Base-by-base conservation (phyloP, 2,797 vertebrate genomes). In the Tarsius wallacei region DNA sequence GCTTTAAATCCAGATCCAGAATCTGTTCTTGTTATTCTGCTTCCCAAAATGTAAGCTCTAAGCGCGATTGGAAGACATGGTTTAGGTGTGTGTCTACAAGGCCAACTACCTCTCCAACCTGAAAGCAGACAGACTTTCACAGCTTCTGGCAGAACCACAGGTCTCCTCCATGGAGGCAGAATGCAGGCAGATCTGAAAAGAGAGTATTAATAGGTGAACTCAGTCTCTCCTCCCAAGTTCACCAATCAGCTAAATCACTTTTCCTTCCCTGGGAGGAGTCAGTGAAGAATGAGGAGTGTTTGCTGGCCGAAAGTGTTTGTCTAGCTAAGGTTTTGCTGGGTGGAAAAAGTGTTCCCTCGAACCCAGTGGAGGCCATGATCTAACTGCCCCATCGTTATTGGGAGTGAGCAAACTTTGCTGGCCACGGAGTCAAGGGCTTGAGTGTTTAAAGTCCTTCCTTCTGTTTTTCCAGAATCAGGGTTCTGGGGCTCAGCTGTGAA, bases 401-500 rank as follows among this genome's bases (percentile, higher is more conserved):
- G 49, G 86, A 90, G 63, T n/a, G 51, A 90, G 85, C 19, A 64
- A 78, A 84, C 42, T 86, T n/a, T 49, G 28, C 28, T 70, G 64
- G 61, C 47, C 16, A 42, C 5, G 36, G 28, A 61, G 57, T 64
- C 36, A 86, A 63, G 71, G 26, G 51, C 22, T 96, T 36, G 26
- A 3, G 51, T 66, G 6, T 93, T 90, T 74, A 55, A 94, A 28
- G 6, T 36, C 47, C 61, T 89, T 88, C 47, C 71, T 59, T 80
- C 82, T 97, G 36, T 87, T 96, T 51, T 42, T 82, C 77, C 59
- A 93, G 82, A 68, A 93, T 83, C 78, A 84, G 71, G 42, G 78
- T 76, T 73, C 68, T 19, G 59, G 70, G 92, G 51, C 78, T 84
- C 47, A 76, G 26, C 49, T 87, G 53, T 93, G 83, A 94, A 71